Conservation (phyloP, 2,797 vertebrate species). For the Sternotherus odoratus region DNA sequence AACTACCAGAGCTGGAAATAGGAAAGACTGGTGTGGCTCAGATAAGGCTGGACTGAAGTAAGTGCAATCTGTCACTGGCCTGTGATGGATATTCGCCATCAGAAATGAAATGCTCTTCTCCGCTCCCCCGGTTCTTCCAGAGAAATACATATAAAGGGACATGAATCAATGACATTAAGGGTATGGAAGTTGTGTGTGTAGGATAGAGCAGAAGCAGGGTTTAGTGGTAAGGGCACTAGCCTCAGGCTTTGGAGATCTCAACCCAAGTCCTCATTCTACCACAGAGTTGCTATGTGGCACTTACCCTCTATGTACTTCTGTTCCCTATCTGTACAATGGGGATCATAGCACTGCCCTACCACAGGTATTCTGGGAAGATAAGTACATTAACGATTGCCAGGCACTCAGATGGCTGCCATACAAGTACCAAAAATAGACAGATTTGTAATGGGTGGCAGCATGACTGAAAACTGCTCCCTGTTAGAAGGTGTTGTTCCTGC, state of each 20-base stretch:
- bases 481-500: too few species aligned
- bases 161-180: background rate
- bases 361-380: too few species aligned
- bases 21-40: background rate
- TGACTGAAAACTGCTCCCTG: background rate
- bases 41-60: background rate
- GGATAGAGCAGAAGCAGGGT: background rate
- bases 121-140: background rate
- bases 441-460: background rate
- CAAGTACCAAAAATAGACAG: background rate
- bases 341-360: rapidly evolving
- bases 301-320: background rate
- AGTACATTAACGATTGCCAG: background rate
- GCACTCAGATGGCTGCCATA: background rate
- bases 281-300: background rate
- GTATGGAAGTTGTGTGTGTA: background rate
- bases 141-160: background rate
- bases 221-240: background rate
- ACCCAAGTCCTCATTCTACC: background rate
- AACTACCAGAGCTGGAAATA: background rate
- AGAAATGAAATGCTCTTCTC: background rate
- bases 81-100: background rate
- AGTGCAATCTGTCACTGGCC: background rate
- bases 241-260: background rate
- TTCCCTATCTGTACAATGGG: background rate